Base-by-base conservation (phyloP, 2,888 invertebrate species). In the Macrosoma leucophasiata region DNA sequence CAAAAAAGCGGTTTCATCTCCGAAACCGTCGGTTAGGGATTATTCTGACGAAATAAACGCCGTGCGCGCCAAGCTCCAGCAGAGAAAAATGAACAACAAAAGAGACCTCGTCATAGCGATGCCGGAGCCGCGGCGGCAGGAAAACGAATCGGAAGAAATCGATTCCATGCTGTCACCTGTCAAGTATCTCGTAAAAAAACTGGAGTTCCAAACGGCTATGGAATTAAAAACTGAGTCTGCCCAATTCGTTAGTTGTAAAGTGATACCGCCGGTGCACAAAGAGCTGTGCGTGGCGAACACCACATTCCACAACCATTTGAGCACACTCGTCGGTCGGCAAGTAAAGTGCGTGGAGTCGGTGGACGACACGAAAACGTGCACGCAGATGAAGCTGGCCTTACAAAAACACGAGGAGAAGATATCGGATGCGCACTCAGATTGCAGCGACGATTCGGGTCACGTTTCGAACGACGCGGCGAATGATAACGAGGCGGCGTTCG, bases 401-500 rank as follows among this genome's bases (percentile, higher is more conserved):
- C 68, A 69, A 43, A 84, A 84, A 64, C 77, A 76, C 44, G 78
- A 82, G 28, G 84, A 84, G 52, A 85, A 85, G 62, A 76, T 79
- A 64, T 86, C 86, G 39, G 86, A 87, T 66, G 86, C 87, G 48
- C 86, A 86, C 46, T 90, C 90, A 4, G 90, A 90, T 54, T 91
- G 91, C 54, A 91, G 92, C 36, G 92, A 93, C 55, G 93, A 93
- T 75, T 92, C 92, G 35, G 93, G 93, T 39, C 92, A 93, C 71
- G 92, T 92, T 50, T 92, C 92, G 29, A 93, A 92, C 58, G 92
- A 91, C 62, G 91, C 92, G 38, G 91, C 91, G 29, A 92, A 91
- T 59, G 91, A 91, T 63, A 88, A 88, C 55, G 88, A 89, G 40
- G 61, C 58, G 5, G 55, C 65, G 11, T 79, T 75, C 47, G 77